Evolutionary conservation across 1,140 invertebrate species (phyloP).

Genomic region (Archegozetes longisetosus): DNA sequence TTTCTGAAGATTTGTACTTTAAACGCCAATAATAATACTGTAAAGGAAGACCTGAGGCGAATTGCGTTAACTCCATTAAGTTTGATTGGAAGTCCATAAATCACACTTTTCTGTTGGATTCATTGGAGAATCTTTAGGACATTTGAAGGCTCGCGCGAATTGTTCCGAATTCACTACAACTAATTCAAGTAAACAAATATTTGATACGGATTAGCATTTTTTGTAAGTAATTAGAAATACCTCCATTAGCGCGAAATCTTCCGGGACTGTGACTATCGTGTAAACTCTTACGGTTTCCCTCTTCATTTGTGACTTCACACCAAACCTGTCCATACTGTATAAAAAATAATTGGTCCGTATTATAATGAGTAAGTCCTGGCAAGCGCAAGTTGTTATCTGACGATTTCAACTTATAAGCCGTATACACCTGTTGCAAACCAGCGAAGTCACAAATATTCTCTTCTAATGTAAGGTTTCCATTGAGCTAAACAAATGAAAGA

Average conservation of each 20-base stretch:
- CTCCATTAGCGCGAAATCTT: constrained; percentile 31
- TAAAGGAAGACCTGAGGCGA: neutral
- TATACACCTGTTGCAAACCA: constrained; percentile 26
- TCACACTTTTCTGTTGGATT: constrained; percentile 80
- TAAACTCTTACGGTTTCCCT: constrained; percentile 13
- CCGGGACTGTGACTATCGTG: constrained; percentile 15
- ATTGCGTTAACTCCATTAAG: neutral
- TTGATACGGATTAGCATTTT: neutral
- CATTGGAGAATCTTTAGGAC: constrained; percentile 59
- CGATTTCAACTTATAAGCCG: constrained; percentile 42
- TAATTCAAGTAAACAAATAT: neutral
- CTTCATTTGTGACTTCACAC: constrained; percentile 14
- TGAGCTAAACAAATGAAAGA: constrained; percentile 31
- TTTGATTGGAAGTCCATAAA: constrained; percentile 46
- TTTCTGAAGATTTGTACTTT: too few relatives aligned
- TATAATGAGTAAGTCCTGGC: constrained; percentile 43
- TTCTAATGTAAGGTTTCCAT: constrained; percentile 41
- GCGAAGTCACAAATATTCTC: constrained; percentile 46
- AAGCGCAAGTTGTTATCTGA: constrained; percentile 32
- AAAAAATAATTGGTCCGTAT: constrained; percentile 49
- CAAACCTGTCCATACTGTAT: constrained; percentile 46
- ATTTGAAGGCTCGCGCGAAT: constrained; percentile 72
- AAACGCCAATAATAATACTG: neutral
- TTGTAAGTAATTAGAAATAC: neutral
- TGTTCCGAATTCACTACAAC: constrained; percentile 59